Evolutionary conservation across 2,888 invertebrate species (phyloP).

Genomic region (Amblyjoppa proteus): DNA sequence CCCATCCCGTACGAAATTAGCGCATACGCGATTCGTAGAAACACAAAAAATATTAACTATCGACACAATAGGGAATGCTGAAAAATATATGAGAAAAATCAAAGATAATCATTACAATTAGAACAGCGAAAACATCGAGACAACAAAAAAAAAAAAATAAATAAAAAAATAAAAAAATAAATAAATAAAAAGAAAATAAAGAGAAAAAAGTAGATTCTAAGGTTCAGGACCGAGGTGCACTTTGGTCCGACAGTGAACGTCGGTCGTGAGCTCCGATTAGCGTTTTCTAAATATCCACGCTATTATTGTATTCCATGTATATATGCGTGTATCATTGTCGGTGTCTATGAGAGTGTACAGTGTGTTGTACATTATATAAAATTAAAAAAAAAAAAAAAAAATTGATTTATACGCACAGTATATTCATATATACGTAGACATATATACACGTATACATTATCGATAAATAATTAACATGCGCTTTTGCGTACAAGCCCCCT

Average conservation of each 20-base stretch:
- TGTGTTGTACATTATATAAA: slow-evolving; percentile 29
- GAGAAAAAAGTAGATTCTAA: slow-evolving; percentile 16
- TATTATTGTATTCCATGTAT: slow-evolving; percentile 60
- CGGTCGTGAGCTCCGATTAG: slow-evolving; percentile 56
- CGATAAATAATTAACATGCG: slow-evolving; percentile 78
- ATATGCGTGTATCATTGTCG: slow-evolving; percentile 36
- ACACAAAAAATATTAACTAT: slow-evolving; percentile 63
- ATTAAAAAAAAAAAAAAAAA: background rate
- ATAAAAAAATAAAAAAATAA: background rate
- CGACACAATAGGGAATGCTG: slow-evolving; percentile 65
- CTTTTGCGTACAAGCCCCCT: slow-evolving; percentile 81
- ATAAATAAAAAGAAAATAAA: background rate
- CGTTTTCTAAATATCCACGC: slow-evolving; percentile 58
- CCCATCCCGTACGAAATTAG: slow-evolving; percentile 28
- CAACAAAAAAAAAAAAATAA: background rate
- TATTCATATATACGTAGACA: slow-evolving; percentile 70
- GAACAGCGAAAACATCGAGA: slow-evolving; percentile 46
- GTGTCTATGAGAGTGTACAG: slow-evolving; percentile 33
- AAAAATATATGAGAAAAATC: slow-evolving; percentile 64
- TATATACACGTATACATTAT: slow-evolving; percentile 72
- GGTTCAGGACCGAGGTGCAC: slow-evolving; percentile 52
- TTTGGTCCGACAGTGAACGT: slow-evolving; percentile 46
- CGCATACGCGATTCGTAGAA: slow-evolving; percentile 63
- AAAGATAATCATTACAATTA: slow-evolving; percentile 55
- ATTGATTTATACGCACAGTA: slow-evolving; percentile 32